Percentiles rank a stretch among this genome's conserved stretches.
phyloP scores from a whole-genome alignment of 2,888 invertebrate genomes.

The Elegia similella region DNA sequence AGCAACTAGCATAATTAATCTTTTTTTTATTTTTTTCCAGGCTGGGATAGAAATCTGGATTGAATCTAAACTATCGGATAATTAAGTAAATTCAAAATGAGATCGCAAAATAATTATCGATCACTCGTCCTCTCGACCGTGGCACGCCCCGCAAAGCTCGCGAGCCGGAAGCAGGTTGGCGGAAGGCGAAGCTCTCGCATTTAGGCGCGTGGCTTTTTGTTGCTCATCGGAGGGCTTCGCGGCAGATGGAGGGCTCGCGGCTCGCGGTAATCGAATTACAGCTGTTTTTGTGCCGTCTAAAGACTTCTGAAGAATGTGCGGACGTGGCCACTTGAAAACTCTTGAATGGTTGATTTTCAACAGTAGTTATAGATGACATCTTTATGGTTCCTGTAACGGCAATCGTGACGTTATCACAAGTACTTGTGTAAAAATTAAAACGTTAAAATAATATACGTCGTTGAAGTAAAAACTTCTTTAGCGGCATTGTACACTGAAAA shows the following conservation, averaged over 20 bases:
- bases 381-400: neutral
- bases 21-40: no score
- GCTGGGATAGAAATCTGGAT: no score
- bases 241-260: slow-evolving; percentile 53
- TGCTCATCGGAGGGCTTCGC: slow-evolving; percentile 49
- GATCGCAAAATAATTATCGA: neutral
- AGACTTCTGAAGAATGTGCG: slow-evolving; percentile 36
- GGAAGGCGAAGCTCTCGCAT: slow-evolving; percentile 54
- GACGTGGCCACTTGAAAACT: slow-evolving; percentile 22
- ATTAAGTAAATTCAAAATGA: neutral
- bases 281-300: slow-evolving; percentile 33
- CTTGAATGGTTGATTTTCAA: neutral
- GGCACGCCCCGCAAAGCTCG: slow-evolving; percentile 18
- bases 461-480: no score
- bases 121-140: neutral
- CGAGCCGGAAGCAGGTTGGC: slow-evolving; percentile 67
- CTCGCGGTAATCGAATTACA: slow-evolving; percentile 50
- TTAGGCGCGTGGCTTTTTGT: slow-evolving; percentile 63
- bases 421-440: no score
- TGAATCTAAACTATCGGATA: no score
- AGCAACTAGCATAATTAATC: no score
- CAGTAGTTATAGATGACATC: neutral
- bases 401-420: no score
- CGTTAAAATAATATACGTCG: no score
- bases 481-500: no score